Conservation (phyloP, 2,888 invertebrate genomes). For the Nymphalis urticae region DNA sequence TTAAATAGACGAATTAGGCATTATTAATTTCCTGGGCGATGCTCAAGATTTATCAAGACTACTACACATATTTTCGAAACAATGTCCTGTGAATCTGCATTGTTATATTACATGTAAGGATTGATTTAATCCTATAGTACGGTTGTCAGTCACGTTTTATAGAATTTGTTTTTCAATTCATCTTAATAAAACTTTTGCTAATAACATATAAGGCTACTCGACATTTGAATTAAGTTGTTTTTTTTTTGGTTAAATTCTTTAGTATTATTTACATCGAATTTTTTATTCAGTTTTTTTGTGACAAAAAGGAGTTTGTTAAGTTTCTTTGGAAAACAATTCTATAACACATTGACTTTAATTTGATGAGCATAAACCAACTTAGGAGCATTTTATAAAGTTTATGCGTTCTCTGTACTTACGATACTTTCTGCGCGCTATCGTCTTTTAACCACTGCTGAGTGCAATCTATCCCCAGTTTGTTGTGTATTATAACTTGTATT, state of each 20-base stretch:
- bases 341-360: not conserved
- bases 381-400: constrained; percentile 9
- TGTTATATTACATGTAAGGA: constrained; percentile 17
- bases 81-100: constrained; percentile 29
- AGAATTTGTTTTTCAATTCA: not conserved
- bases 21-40: constrained; percentile 48
- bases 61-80: constrained; percentile 18
- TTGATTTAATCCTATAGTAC: not conserved
- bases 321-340: not conserved
- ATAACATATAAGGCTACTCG: not conserved
- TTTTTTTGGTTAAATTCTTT: not conserved
- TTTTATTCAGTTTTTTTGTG: not conserved
- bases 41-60: constrained; percentile 38
- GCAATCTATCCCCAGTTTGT: constrained; percentile 69
- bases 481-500: constrained; percentile 77
- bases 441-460: constrained; percentile 68
- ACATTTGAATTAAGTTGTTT: constrained; percentile 1
- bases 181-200: constrained; percentile 3
- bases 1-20: constrained; percentile 58
- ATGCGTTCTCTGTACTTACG: constrained; percentile 62
- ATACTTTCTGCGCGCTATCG: constrained; percentile 60
- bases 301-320: not conserved
- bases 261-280: not conserved
- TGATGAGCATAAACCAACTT: constrained; percentile 2
- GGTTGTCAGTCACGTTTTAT: constrained; percentile 6